Evolutionary conservation across 2,888 invertebrate species (phyloP), one percentile per base, ranked within the genome.

Genomic region (Odontocolon sp.): DNA sequence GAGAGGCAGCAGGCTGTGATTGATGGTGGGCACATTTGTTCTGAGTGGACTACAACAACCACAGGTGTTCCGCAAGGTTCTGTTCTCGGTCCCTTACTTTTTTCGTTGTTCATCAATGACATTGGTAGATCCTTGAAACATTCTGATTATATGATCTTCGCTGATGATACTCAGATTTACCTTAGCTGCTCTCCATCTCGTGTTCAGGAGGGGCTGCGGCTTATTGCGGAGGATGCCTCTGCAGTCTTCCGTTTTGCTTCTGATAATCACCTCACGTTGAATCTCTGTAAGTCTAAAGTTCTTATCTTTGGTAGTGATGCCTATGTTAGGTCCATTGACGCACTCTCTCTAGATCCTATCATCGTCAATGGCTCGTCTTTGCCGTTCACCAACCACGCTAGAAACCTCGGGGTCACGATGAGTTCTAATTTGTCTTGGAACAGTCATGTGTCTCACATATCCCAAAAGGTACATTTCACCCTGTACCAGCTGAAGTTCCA

Each of bases 221-320:
- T 1, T 33, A 38, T 26, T n/a, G 69, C 50, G 0, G 69, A 69
- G n/a, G 69, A 59, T n/a, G n/a, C n/a, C n/a, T n/a, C n/a, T n/a
- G n/a, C n/a, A n/a, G n/a, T n/a, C n/a, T n/a, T n/a, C n/a, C 18
- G n/a, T 40, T 2, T 38, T 26, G 5, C n/a, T n/a, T n/a, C n/a
- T n/a, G n/a, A n/a, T n/a, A n/a, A n/a, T n/a, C n/a, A n/a, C n/a
- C n/a, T n/a, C n/a, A n/a, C n/a, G n/a, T n/a, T n/a, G n/a, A n/a
- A n/a, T n/a, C n/a, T n/a, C n/a, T n/a, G n/a, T n/a, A 23, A 14
- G 16, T 50, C n/a, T 8, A 57, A 2, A 38, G n/a, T n/a, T n/a
- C n/a, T n/a, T n/a, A n/a, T n/a, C n/a, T n/a, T n/a, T n/a, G n/a
- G n/a, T n/a, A n/a, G 26, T 50, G 9, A 16, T 6, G n/a, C 57